Base-by-base conservation (phyloP, 2,888 invertebrate genomes). In the Gastrophysa polygoni region DNA sequence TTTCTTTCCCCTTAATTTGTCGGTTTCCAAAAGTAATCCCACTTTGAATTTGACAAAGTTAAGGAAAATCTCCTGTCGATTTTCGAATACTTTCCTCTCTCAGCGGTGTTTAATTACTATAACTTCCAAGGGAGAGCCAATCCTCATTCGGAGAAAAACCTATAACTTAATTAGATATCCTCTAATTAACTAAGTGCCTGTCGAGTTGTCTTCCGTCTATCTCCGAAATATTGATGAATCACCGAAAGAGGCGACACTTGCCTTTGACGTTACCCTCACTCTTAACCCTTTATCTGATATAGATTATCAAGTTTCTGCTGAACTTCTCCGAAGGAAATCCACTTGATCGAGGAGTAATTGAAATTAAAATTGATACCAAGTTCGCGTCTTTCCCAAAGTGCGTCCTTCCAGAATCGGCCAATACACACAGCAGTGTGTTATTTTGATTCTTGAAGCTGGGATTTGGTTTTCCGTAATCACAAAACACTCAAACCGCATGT, bases 141-240 rank as follows among this genome's bases (percentile, higher is more conserved):
- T 77, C 75, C 75, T 73, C 74, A 58, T 61, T 77, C 73, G 71
- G 74, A 77, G 75, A 68, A 68, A 75, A 76, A 75, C 77, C 76
- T 75, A 77, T 77, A 77, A 76, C 75, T 77, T 76, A 75, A 77
- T 77, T 77, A 76, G 73, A 76, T 77, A 75, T 75, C 74, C 75
- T 73, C 76, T 77, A 78, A 78, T 78, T 77, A 78, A 77, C 76
- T 78, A 78, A 78, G 77, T 78, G 76, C 69, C 70, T 68, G 54
- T 38, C 55, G 48, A 49, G 34, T 20, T 51, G 51, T 57, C 49
- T 56, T 51, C 56, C 61, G 21, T 49, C 50, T 60, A 59, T 57
- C 60, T 62, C 63, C 54, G 47, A 64, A 62, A 62, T 68, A 68
- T 68, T 68, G 68, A 66, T 68, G 64, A 59, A 64, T 68, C 59